Evolutionary conservation across 1,140 invertebrate species (phyloP).

Genomic region (Drosophila sturtevanti): DNA sequence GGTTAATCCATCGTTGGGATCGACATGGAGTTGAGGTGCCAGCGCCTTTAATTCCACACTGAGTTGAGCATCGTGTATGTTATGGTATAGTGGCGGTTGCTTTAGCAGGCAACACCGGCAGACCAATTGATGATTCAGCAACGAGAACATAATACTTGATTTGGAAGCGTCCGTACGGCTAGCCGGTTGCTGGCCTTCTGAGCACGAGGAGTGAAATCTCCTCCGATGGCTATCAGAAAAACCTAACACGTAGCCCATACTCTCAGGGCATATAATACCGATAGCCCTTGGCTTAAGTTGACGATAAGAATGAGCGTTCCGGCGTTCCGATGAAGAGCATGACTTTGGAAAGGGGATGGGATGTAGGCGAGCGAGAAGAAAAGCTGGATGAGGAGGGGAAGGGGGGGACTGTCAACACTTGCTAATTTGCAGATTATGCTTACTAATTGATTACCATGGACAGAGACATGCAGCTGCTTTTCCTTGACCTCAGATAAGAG

Average conservation of each 20-base stretch:
- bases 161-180: conserved; percentile 48
- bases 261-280: conserved; percentile 38
- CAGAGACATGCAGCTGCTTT: conserved; percentile 17
- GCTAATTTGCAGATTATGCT: conserved; percentile 66
- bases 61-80: conserved; percentile 50
- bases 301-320: conserved; percentile 30
- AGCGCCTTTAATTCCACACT: conserved; percentile 45
- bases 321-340: conserved; percentile 1
- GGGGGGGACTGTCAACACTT: conserved; percentile 30
- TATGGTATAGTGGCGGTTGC: conserved; percentile 57
- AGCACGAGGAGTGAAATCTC: conserved; percentile 16
- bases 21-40: conserved; percentile 50
- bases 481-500: conserved; percentile 45
- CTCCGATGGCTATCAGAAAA: conserved; percentile 37
- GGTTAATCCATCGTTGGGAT: conserved; percentile 52
- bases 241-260: conserved; percentile 12
- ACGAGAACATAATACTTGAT: conserved; percentile 69
- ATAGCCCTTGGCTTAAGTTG: conserved; percentile 49
- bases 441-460: conserved; percentile 69
- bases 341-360: conserved; percentile 27
- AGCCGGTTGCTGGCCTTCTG: conserved; percentile 59
- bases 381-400: background rate
- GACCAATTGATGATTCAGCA: conserved; percentile 48
- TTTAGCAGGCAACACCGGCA: conserved; percentile 73
- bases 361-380: background rate